phyloP scores from a whole-genome alignment of 2,113 vertebrate species.

The Euleptes europaea region DNA sequence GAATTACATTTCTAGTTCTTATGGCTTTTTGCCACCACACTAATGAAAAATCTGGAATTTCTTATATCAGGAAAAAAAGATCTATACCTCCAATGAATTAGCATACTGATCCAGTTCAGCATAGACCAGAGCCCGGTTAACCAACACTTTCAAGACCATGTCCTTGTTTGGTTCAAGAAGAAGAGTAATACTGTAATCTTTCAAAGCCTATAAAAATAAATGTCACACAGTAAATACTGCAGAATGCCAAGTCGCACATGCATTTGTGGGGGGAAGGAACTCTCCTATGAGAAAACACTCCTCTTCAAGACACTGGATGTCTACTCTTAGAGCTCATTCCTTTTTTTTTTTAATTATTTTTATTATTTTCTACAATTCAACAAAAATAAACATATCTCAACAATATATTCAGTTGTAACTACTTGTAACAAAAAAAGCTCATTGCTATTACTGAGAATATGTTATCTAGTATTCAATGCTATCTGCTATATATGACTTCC shows the following conservation, averaged over 20 bases:
- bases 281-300: not conserved
- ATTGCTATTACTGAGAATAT: too few relatives aligned
- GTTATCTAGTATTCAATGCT: too few relatives aligned
- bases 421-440: too few relatives aligned
- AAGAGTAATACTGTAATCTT: slow-evolving; percentile 77
- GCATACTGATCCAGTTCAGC: slow-evolving; percentile 63
- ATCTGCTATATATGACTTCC: too few relatives aligned
- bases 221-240: slow-evolving; percentile 23
- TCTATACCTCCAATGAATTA: slow-evolving; percentile 76
- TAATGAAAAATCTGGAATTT: not conserved
- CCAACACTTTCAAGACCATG: slow-evolving; percentile 70
- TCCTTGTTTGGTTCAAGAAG: slow-evolving; percentile 70
- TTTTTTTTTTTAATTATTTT: too few relatives aligned
- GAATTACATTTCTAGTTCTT: not conserved
- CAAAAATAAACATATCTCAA: too few relatives aligned
- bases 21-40: too few relatives aligned
- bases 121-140: slow-evolving; percentile 79
- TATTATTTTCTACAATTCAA: too few relatives aligned
- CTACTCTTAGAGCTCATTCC: too few relatives aligned
- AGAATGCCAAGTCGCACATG: not conserved
- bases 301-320: not conserved
- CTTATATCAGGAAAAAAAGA: slow-evolving; percentile 3
- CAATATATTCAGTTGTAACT: too few relatives aligned
- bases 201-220: slow-evolving; percentile 74
- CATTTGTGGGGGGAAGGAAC: not conserved